Evolutionary conservation across 2,888 invertebrate genomes (phyloP).

Genomic region (Platypus cylindrus): DNA sequence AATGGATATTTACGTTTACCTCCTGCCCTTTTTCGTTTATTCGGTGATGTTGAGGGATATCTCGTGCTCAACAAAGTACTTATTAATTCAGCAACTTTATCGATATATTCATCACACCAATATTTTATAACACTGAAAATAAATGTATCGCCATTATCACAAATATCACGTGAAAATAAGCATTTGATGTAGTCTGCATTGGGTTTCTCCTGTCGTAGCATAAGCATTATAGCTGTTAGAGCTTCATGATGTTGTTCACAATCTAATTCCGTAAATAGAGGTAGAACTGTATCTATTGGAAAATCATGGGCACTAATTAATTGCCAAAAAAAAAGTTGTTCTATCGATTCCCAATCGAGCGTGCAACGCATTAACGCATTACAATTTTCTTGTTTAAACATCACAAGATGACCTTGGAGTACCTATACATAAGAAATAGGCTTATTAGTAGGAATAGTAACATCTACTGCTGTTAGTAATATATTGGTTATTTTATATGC

Average conservation of each 20-base stretch:
- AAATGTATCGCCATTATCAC: slow-evolving; percentile 62
- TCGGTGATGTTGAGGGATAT: slow-evolving; percentile 79
- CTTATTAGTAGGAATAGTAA: too few relatives aligned
- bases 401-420: slow-evolving; percentile 69
- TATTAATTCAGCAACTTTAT: slow-evolving; percentile 72
- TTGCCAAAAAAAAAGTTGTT: slow-evolving; percentile 96
- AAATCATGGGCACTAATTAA: slow-evolving; percentile 88
- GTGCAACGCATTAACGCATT: slow-evolving; percentile 67
- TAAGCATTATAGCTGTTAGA: slow-evolving; percentile 73
- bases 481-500: too few relatives aligned
- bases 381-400: slow-evolving; percentile 69
- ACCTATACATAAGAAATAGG: too few relatives aligned
- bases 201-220: slow-evolving; percentile 86
- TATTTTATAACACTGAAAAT: slow-evolving; percentile 83
- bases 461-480: too few relatives aligned
- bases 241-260: slow-evolving; percentile 85
- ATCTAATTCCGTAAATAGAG: slow-evolving; percentile 65
- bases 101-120: slow-evolving; percentile 90
- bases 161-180: slow-evolving; percentile 50
- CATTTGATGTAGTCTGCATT: slow-evolving; percentile 75
- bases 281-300: slow-evolving; percentile 78
- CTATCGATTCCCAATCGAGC: slow-evolving; percentile 91
- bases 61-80: slow-evolving; percentile 66
- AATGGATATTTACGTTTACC: too few relatives aligned
- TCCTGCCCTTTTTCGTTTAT: slow-evolving; percentile 73